Conservation (phyloP, 2,797 vertebrate genomes). For the Gallinago nigripennis region DNA sequence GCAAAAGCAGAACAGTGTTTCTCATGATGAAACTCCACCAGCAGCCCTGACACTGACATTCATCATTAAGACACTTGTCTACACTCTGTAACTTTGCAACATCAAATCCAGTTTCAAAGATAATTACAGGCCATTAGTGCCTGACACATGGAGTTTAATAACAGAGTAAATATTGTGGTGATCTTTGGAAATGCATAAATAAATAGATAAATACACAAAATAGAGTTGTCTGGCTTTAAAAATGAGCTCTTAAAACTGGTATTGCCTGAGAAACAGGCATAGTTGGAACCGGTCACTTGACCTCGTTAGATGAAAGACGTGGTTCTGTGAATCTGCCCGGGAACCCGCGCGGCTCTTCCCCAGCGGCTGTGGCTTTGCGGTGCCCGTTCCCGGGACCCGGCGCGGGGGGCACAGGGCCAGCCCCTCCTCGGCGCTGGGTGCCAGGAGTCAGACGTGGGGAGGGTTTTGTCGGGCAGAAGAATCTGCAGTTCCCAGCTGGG, state of each 20-base stretch:
- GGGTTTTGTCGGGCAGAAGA: not conserved
- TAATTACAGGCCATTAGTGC: slow-evolving; percentile 65
- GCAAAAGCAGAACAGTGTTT: slow-evolving; percentile 12
- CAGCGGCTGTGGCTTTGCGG: not conserved
- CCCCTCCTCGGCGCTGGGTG: not conserved
- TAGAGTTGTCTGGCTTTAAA: slow-evolving; percentile 38
- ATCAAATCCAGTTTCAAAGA: slow-evolving; percentile 44
- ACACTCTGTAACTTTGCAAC: slow-evolving; percentile 35
- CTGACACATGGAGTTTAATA: slow-evolving; percentile 64
- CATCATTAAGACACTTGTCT: slow-evolving; percentile 36
- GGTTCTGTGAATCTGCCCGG: not conserved
- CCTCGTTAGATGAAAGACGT: slow-evolving; percentile 7
- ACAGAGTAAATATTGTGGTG: slow-evolving; percentile 59
- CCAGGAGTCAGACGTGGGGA: not conserved
- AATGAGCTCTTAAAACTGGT: slow-evolving; percentile 32
- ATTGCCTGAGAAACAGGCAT: slow-evolving; percentile 30
- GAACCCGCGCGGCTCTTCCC: not conserved
- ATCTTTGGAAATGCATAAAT: slow-evolving; percentile 67
- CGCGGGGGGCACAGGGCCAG: not conserved
- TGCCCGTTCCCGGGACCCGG: not conserved
- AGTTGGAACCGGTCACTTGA: slow-evolving; percentile 35
- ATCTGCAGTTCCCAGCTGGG: not conserved
- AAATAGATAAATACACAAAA: slow-evolving; percentile 54
- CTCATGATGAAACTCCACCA: slow-evolving; percentile 27
- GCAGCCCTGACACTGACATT: not conserved